Conservation (phyloP, 2,888 invertebrate species). For the Caenorhabditis sp. region DNA sequence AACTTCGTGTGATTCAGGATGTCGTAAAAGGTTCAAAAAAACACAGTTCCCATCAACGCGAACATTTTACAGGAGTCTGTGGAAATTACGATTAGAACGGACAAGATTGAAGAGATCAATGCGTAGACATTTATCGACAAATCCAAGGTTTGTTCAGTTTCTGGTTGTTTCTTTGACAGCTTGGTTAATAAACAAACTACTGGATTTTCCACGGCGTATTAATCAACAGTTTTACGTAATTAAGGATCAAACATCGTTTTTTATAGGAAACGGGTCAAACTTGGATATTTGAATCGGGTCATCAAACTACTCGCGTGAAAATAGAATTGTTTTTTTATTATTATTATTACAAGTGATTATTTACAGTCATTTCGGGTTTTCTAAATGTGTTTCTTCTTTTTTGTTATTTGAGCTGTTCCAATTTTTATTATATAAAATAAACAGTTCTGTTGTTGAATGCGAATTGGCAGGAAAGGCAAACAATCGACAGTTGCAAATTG, state of each 20-base stretch:
- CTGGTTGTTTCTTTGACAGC: not conserved
- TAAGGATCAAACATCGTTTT: not conserved
- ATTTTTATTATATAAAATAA: no score
- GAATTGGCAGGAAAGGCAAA: not conserved
- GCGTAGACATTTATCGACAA: not conserved
- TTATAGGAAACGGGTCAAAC: conserved; percentile 3
- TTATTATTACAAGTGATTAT: not conserved
- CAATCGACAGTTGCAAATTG: conserved; percentile 2
- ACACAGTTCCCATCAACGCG: not conserved
- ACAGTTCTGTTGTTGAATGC: not conserved
- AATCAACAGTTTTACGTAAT: not conserved
- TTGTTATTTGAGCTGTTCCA: not conserved
- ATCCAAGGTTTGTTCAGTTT: conserved; percentile 4
- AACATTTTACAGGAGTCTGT: not conserved
- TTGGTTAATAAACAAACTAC: not conserved
- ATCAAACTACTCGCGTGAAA: not conserved
- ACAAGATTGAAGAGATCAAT: not conserved
- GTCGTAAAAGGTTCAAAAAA: conserved; percentile 14
- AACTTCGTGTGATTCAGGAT: conserved; percentile 18
- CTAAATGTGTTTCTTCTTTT: not conserved
- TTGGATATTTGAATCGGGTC: not conserved
- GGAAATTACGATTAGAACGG: not conserved
- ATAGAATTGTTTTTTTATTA: not conserved
- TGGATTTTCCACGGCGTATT: not conserved
- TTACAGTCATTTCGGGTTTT: conserved; percentile 2